Conservation (phyloP, 2,888 invertebrate genomes). For the Gymnocheta viridis region DNA sequence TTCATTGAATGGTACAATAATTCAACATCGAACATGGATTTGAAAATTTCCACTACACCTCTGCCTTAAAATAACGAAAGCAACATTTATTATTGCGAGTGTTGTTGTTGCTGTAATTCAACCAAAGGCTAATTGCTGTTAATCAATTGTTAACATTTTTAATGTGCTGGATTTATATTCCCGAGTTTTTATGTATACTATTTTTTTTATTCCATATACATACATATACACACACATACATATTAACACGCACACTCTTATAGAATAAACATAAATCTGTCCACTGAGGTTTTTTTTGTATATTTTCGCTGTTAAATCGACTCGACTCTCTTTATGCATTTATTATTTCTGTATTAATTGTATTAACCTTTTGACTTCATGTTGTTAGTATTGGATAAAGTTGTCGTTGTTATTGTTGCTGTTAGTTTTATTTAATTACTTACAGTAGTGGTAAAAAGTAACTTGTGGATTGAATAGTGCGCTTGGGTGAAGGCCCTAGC, state of each 20-base stretch:
- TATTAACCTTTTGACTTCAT: conserved; percentile 67
- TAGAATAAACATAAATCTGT: conserved; percentile 35
- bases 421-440: background rate
- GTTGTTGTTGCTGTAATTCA: conserved; percentile 75
- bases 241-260: background rate
- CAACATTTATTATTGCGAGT: conserved; percentile 29
- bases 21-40: background rate
- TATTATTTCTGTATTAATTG: conserved; percentile 61
- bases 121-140: conserved; percentile 80
- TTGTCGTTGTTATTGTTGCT: conserved; percentile 1
- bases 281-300: conserved; percentile 14
- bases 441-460: conserved; percentile 1
- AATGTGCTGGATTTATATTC: conserved; percentile 59
- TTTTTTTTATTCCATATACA: conserved; percentile 37
- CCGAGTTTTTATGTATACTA: conserved; percentile 7
- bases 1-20: background rate
- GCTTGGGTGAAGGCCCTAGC: background rate
- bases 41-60: background rate
- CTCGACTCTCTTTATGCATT: conserved; percentile 38
- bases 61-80: conserved; percentile 6
- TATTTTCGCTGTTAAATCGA: conserved; percentile 28
- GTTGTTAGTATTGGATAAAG: conserved; percentile 35
- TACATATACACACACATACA: conserved; percentile 3
- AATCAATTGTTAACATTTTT: conserved; percentile 80
- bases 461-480: background rate